Evolutionary conservation across 2,888 invertebrate species (phyloP), one percentile per base, ranked within the genome.

Genomic region (Cactoblastis cactorum): DNA sequence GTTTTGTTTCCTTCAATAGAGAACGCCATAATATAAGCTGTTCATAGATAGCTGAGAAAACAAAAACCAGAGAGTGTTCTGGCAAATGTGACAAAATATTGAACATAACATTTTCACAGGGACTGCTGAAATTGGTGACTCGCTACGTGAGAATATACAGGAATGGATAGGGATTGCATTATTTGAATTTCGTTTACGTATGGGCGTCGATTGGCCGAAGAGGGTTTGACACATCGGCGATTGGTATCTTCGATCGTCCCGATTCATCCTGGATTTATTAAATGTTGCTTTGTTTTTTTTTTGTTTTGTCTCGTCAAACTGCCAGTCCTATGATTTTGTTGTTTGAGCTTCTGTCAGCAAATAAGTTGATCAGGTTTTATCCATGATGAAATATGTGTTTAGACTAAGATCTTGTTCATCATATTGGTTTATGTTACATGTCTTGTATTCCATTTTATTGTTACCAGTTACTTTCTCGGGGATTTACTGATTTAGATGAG

Each of bases 141-240:
- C 9, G 43, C 24, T 34, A 48, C 37, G 47, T 48, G 47, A 38
- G 37, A 22, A 35, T 37, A 34, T 28, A 49, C 41, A 41, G 48
- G 34, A 54, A 53, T 50, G 41, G 51, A 45, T 45, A 24, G 49
- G 53, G 51, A 47, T 56, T 55, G 57, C 59, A 57, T 59, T 65
- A 62, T 65, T 65, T 63, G 63, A 62, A 63, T 66, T 68, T 66
- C 63, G 62, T 65, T 67, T 62, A 55, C 59, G 57, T 50, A 54
- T 57, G 61, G 57, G 47, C 53, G 63, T 68, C 65, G 59, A 55
- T 41, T 50, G 54, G 54, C 37, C 56, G 45, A 71, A 61, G 65
- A 71, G 68, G 73, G 69, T 71, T 62, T 66, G 69, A 72, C 70
- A 68, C 58, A 61, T 67, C 62, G 63, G 57, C 63, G 67, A 70